A percentile compares a stretch with the other conserved stretches of the same genome.
These are phyloP conservation scores for Lepilemur septentrionalis DNA, from an alignment of 2,797 vertebrate genomes.

Conservation along the genomic window DNA sequence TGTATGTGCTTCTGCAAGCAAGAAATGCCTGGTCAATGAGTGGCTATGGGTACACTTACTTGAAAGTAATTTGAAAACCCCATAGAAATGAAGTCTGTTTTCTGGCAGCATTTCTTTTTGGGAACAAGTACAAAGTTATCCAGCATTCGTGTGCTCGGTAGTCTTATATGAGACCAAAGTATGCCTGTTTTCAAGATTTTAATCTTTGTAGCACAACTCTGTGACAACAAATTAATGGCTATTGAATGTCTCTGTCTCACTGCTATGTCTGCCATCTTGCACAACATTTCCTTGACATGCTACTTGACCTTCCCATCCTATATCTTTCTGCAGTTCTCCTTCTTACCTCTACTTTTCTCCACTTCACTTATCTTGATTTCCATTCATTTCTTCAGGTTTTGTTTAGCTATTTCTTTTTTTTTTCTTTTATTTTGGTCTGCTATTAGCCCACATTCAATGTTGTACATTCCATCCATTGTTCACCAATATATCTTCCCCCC, in stretches of 20 bases:
- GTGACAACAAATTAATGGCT: not conserved
- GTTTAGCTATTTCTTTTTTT: not conserved
- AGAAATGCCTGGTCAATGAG: not conserved
- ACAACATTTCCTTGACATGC: not conserved
- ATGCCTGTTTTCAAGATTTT: not conserved
- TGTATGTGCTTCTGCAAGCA: not conserved
- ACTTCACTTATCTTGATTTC: not conserved
- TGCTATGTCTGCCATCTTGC: not conserved
- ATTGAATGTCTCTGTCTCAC: rapidly evolving
- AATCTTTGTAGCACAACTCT: not conserved
- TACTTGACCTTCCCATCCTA: not conserved
- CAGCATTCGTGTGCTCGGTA: not conserved
- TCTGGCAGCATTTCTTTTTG: not conserved
- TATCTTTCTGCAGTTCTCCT: not conserved
- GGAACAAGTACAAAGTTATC: not conserved
- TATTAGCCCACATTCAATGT: not conserved
- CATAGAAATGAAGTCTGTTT: not conserved
- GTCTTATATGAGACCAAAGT: not conserved
- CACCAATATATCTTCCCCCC: not conserved
- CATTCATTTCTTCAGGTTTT: not conserved
- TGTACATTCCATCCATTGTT: not conserved
- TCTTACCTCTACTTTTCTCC: not conserved
- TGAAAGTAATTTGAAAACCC: not conserved
- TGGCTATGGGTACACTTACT: no score
- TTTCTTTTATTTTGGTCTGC: not conserved